Conservation (phyloP, 30 jellyfish, hydroid and myxozoan species). For the Euphysa ruthae region DNA sequence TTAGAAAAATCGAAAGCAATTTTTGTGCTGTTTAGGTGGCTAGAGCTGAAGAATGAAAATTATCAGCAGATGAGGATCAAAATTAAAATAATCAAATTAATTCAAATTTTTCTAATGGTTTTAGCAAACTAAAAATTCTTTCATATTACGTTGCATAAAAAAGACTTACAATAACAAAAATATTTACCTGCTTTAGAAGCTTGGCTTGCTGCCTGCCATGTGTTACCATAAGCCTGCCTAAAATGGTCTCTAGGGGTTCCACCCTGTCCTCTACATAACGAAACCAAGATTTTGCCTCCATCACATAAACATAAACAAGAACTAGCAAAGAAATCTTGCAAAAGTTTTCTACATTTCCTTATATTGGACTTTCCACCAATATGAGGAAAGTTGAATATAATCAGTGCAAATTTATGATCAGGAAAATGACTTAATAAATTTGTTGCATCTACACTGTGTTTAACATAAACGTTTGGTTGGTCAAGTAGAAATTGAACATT, state of each 20-base stretch:
- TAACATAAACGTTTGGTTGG: conserved; percentile 22
- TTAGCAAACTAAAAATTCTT: too few species aligned
- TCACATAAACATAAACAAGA: conserved; percentile 23
- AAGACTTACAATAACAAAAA: too few species aligned
- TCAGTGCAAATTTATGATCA: conserved; percentile 10
- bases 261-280: conserved; percentile 93
- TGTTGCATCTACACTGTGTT: conserved; percentile 79
- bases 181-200: conserved; percentile 73
- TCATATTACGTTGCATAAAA: too few species aligned
- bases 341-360: conserved; percentile 46
- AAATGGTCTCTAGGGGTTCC: conserved; percentile 72
- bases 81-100: too few species aligned
- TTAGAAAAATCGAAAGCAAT: too few species aligned
- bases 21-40: too few species aligned
- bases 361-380: conserved; percentile 91
- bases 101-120: too few species aligned
- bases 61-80: too few species aligned
- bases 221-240: conserved; percentile 62
- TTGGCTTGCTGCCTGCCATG: conserved; percentile 77
- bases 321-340: conserved; percentile 50
- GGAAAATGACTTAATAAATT: conserved; percentile 18
- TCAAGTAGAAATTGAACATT: conserved; percentile 31
- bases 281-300: conserved; percentile 40
- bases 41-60: too few species aligned
- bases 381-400: conserved; percentile 86